Evolutionary conservation across 1,140 invertebrate genomes (phyloP).

Genomic region (Anoplolepis gracilipes): DNA sequence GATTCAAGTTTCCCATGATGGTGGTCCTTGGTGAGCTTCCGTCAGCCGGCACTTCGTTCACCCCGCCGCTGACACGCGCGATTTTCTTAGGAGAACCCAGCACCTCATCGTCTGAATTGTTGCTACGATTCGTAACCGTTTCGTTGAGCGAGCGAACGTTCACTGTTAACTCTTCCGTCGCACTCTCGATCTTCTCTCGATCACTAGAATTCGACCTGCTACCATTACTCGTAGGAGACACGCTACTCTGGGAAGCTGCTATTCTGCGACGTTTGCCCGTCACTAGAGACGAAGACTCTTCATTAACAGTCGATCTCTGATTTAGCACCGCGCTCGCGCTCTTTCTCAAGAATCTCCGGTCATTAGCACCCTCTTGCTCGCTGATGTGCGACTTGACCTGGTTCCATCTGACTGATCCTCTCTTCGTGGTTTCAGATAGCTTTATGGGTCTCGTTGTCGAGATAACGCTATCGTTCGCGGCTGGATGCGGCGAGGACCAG

Average conservation of each 20-base stretch:
- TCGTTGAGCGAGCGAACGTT: slow-evolving; percentile 26
- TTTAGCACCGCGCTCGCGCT: slow-evolving; percentile 78
- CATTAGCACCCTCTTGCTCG: slow-evolving; percentile 55
- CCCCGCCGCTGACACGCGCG: slow-evolving; percentile 28
- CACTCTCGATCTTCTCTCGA: slow-evolving; percentile 28
- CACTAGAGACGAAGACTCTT: slow-evolving; percentile 36
- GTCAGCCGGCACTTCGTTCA: slow-evolving; percentile 41
- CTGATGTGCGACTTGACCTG: slow-evolving; percentile 50
- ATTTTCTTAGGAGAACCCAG: slow-evolving; percentile 8
- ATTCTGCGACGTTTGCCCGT: slow-evolving; percentile 47
- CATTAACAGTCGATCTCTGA: slow-evolving; percentile 72
- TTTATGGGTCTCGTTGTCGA: slow-evolving; percentile 37
- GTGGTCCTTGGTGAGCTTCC: not conserved
- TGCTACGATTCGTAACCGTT: not conserved
- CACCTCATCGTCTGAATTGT: slow-evolving; percentile 26
- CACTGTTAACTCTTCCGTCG: not conserved
- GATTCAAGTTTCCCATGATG: not conserved
- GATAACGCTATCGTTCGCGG: slow-evolving; percentile 24
- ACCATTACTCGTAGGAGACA: slow-evolving; percentile 30
- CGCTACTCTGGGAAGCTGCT: slow-evolving; percentile 41
- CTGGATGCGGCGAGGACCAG: slow-evolving; percentile 41
- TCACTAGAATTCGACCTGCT: slow-evolving; percentile 40
- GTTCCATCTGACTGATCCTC: slow-evolving; percentile 70
- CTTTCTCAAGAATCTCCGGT: slow-evolving; percentile 71
- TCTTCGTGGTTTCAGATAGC: slow-evolving; percentile 4